Percentiles rank a stretch among this genome's conserved stretches.
phyloP scores from a whole-genome alignment of 2,888 invertebrate species.

The Parasteatoda lunata region DNA sequence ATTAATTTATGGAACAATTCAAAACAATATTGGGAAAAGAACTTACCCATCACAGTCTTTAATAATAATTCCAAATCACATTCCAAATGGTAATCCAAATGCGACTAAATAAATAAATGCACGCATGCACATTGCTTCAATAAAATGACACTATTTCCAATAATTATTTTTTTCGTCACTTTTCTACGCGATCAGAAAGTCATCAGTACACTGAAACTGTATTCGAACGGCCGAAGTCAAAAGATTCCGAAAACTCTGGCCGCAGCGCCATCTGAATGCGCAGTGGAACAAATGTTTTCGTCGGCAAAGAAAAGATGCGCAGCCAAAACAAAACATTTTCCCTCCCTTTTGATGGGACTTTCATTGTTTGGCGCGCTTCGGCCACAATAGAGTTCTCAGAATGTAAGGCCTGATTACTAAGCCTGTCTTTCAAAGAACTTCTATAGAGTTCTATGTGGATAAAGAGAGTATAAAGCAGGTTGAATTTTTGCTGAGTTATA shows the following conservation, averaged over 20 bases:
- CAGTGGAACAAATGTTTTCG: not conserved
- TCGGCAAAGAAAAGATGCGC: slow-evolving; percentile 8
- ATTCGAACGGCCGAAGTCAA: slow-evolving; percentile 12
- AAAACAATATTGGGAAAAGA: not conserved
- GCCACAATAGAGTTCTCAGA: too few species aligned
- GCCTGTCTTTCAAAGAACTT: too few species aligned
- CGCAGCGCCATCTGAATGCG: slow-evolving; percentile 14
- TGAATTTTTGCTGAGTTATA: too few species aligned
- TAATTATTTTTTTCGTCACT: not conserved
- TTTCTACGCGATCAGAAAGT: slow-evolving; percentile 18
- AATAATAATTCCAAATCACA: not conserved
- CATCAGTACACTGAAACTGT: slow-evolving; percentile 1
- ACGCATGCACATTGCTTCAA: not conserved
- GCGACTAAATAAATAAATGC: too few species aligned
- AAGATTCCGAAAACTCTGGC: slow-evolving; percentile 10
- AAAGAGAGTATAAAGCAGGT: too few species aligned
- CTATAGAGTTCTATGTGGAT: too few species aligned
- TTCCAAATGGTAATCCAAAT: slow-evolving; percentile 11
- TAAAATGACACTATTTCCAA: not conserved
- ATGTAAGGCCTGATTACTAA: too few species aligned
- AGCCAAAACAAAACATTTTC: slow-evolving; percentile 2
- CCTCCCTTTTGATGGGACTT: not conserved
- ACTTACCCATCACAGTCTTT: not conserved
- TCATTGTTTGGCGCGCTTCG: not conserved
- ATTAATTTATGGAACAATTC: not conserved